These are phyloP conservation scores for Ammodytes marinus DNA, from an alignment of 2,113 vertebrate genomes.

Conservation along the genomic window DNA sequence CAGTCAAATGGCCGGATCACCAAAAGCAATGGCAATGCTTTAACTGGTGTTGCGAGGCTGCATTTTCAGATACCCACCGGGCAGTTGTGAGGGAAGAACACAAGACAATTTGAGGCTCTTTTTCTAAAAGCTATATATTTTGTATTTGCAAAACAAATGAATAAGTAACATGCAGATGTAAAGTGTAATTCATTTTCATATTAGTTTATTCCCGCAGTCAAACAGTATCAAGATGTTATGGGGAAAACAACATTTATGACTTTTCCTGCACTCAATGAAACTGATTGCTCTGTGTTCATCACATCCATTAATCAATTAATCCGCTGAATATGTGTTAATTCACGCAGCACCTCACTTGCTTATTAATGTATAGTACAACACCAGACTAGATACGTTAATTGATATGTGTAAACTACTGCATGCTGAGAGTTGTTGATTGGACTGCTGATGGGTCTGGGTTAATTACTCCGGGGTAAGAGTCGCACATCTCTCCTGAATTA, in stretches of 20 bases:
- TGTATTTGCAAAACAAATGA: background rate
- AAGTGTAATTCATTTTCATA: background rate
- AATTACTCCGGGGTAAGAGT: slow-evolving; percentile 71
- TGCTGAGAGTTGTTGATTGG: slow-evolving; percentile 70
- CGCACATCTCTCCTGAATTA: slow-evolving; percentile 67
- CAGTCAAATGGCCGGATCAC: slow-evolving; percentile 54
- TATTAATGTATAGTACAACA: slow-evolving; percentile 49
- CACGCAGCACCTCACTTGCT: slow-evolving; percentile 15
- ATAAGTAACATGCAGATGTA: background rate
- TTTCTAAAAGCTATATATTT: background rate
- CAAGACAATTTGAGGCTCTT: slow-evolving; percentile 3
- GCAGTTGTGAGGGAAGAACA: slow-evolving; percentile 22
- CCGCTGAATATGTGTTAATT: slow-evolving; percentile 16
- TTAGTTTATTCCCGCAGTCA: background rate
- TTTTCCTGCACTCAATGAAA: slow-evolving; percentile 34
- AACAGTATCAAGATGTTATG: background rate
- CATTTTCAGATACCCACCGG: background rate
- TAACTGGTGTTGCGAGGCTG: slow-evolving; percentile 37
- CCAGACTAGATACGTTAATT: slow-evolving; percentile 53
- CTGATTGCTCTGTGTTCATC: slow-evolving; percentile 42
- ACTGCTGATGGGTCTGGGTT: slow-evolving; percentile 67
- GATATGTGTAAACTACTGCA: slow-evolving; percentile 62
- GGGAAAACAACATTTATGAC: slow-evolving; percentile 23
- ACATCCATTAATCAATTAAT: slow-evolving; percentile 59
- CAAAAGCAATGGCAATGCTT: slow-evolving; percentile 35